Conservation (phyloP, 2,113 vertebrate genomes). For the Meleagris gallopavo region DNA sequence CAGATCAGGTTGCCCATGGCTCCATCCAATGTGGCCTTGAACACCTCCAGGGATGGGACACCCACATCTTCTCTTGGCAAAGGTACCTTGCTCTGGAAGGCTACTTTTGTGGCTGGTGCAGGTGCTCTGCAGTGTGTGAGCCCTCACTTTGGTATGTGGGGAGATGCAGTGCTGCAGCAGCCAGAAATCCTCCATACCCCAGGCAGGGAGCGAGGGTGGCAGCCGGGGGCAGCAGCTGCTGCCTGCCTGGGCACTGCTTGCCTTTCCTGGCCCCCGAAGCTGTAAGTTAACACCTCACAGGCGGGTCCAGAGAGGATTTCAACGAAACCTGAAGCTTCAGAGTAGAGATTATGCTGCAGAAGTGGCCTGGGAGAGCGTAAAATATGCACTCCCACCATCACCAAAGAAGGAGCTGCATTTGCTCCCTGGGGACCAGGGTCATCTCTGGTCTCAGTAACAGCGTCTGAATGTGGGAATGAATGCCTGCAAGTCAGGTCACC, state of each 20-base stretch:
- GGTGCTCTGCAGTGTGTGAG: neutral
- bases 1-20: neutral
- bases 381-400: conserved; percentile 42
- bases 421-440: conserved; percentile 17
- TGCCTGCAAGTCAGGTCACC: neutral
- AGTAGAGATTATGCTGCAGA: conserved; percentile 64
- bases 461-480: neutral
- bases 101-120: neutral
- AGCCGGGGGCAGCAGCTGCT: conserved; percentile 40
- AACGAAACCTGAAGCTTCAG: conserved; percentile 61
- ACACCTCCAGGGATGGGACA: neutral
- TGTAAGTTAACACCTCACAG: conserved; percentile 68
- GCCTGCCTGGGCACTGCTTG: conserved; percentile 46
- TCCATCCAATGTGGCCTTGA: neutral
- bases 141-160: neutral
- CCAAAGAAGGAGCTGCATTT: conserved; percentile 72
- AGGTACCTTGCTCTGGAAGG: neutral
- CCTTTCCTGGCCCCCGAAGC: conserved; percentile 50
- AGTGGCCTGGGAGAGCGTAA: conserved; percentile 48
- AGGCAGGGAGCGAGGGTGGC: neutral
- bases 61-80: neutral
- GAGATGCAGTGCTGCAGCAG: neutral
- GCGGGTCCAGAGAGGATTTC: conserved; percentile 62
- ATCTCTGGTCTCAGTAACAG: neutral
- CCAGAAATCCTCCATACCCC: accelerated